Evolutionary conservation across 2,888 invertebrate genomes (phyloP).

Genomic region (Diogma glabrata): DNA sequence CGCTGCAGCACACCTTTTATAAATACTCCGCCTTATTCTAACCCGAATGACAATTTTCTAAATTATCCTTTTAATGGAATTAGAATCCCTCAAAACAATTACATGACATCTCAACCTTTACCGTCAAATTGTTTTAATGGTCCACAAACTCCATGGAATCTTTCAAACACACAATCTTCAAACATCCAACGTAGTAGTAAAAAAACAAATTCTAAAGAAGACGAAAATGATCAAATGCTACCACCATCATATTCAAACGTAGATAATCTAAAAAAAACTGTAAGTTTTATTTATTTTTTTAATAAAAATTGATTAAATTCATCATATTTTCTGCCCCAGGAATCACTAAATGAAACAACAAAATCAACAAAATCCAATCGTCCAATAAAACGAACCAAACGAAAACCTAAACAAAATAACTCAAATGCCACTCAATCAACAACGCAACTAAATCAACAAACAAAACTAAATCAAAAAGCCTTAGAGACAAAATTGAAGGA

Average conservation of each 20-base stretch:
- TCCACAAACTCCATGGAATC: not conserved
- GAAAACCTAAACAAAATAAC: slow-evolving; percentile 4
- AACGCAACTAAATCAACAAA: not conserved
- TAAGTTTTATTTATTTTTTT: not conserved
- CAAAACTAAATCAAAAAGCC: not conserved
- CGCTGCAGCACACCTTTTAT: not conserved
- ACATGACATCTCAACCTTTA: slow-evolving; percentile 1
- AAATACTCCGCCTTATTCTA: not conserved
- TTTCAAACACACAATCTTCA: too few relatives aligned
- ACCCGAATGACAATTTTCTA: not conserved
- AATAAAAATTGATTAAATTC: not conserved
- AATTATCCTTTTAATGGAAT: slow-evolving; percentile 5
- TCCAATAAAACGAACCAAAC: not conserved
- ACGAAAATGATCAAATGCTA: not conserved
- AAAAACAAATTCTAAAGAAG: not conserved
- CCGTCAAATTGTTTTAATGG: slow-evolving; percentile 5
- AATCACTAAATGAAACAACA: not conserved
- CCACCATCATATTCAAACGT: not conserved
- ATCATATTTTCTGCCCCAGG: not conserved
- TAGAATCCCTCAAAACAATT: not conserved
- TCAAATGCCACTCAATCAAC: not conserved
- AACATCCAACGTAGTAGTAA: too few relatives aligned
- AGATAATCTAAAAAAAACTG: not conserved
- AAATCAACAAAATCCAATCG: not conserved
- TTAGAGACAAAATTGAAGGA: not conserved